Base-by-base conservation (phyloP, 1,140 invertebrate species). In the Amphibalanus amphitrite region DNA sequence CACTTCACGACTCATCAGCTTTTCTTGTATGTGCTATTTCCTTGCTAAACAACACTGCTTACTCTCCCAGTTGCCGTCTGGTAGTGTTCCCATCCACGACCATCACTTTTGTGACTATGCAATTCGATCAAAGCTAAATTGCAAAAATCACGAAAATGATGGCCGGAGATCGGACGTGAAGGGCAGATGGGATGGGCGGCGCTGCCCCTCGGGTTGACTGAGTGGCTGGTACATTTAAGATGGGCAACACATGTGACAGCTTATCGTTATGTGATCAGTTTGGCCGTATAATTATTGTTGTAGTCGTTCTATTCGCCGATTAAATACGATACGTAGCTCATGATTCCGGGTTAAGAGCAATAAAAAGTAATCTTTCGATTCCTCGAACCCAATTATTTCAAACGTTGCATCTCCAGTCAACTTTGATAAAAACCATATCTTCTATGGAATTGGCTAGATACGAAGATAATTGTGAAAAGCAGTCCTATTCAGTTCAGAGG, bases 31-130 rank as follows among this genome's bases (percentile, higher is more conserved):
- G n/a, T n/a, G n/a, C n/a, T n/a, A n/a, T n/a, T n/a, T n/a, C n/a
- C n/a, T n/a, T n/a, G n/a, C n/a, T n/a, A n/a, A n/a, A n/a, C n/a
- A n/a, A n/a, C n/a, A n/a, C n/a, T n/a, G n/a, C n/a, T n/a, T n/a
- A n/a, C n/a, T n/a, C n/a, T n/a, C n/a, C n/a, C n/a, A n/a, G n/a
- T n/a, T n/a, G n/a, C n/a, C n/a, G n/a, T n/a, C n/a, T n/a, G n/a
- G n/a, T n/a, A n/a, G n/a, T 59, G 28, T 29, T 33, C 72, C 72
- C 59, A 29, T 59, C 20, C 76, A 71, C 76, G 71, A 74, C 79
- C 83, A 84, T 85, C 84, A 85, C 84, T 85, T 85, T 85, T 85
- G 83, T 84, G 83, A 85, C 84, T 85, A 85, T 85, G 84, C 84
- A 85, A 85, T 84, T 85, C 76, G 72, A 68, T 69, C 71, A 74